Evolutionary conservation across 2,797 vertebrate species (phyloP).

Genomic region (Chaunax sp.): DNA sequence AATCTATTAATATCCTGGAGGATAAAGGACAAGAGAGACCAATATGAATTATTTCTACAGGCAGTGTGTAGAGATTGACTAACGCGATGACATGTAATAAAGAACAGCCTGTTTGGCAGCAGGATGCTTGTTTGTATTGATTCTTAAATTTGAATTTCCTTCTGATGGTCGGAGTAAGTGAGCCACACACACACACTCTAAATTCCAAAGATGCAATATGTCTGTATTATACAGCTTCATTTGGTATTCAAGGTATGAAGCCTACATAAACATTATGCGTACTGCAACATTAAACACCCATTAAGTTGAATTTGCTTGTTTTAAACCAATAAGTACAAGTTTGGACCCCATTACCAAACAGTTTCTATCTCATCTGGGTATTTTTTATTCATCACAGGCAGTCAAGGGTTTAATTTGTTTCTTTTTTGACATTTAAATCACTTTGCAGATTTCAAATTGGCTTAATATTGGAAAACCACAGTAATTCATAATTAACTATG

Average conservation of each 20-base stretch:
- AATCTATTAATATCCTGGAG: too few species aligned
- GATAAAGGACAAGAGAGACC: too few species aligned
- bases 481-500: neutral
- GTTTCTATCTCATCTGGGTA: slow-evolving; percentile 12
- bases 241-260: slow-evolving; percentile 10
- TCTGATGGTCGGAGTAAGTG: too few species aligned
- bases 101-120: slow-evolving; percentile 1
- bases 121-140: slow-evolving; percentile 4
- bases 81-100: neutral
- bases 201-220: neutral
- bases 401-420: neutral
- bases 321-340: slow-evolving; percentile 11
- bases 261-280: neutral
- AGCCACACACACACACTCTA: neutral
- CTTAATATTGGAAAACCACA: neutral
- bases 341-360: neutral
- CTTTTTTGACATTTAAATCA: neutral
- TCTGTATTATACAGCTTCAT: slow-evolving; percentile 1
- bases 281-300: slow-evolving; percentile 18
- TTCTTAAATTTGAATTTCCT: slow-evolving; percentile 16
- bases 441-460: neutral
- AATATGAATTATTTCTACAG: too few species aligned
- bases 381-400: slow-evolving; percentile 4
- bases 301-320: slow-evolving; percentile 4
- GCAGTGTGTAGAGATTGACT: neutral